Percentiles rank a stretch among this genome's conserved stretches.
phyloP scores from a whole-genome alignment of 2,113 vertebrate species.

The Toxotes chatareus region DNA sequence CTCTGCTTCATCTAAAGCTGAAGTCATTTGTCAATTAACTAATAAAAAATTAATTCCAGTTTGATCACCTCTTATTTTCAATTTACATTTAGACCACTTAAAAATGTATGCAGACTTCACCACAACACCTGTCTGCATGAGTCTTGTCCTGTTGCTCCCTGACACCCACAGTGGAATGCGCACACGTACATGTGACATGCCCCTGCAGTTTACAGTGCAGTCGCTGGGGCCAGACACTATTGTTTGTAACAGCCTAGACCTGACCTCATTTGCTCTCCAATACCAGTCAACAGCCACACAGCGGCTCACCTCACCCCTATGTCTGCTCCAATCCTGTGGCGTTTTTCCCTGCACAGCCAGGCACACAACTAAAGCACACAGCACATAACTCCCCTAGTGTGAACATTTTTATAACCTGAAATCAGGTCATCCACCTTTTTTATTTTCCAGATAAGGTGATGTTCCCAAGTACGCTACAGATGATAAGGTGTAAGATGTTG shows the following conservation, averaged over 20 bases:
- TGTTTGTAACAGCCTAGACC: conserved; percentile 10
- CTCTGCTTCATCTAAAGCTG: neutral
- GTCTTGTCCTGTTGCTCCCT: neutral
- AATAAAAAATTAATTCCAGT: neutral
- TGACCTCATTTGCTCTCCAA: conserved; percentile 55
- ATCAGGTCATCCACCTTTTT: neutral
- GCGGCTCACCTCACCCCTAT: conserved; percentile 4
- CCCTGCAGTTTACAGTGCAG: neutral
- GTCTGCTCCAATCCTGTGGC: neutral
- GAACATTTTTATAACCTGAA: neutral
- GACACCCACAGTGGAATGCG: neutral
- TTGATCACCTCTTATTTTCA: no score
- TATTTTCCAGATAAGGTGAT: neutral
- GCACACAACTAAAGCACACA: neutral
- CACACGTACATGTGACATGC: neutral
- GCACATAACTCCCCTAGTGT: neutral
- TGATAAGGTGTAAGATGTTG: neutral
- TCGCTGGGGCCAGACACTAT: conserved; percentile 30
- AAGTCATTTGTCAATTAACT: neutral
- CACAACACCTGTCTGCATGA: neutral
- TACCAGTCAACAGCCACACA: conserved; percentile 28
- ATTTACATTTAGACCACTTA: no score
- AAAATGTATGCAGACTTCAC: neutral
- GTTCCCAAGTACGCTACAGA: neutral
- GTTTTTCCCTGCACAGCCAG: neutral